phyloP scores from a whole-genome alignment of 2,113 vertebrate genomes.

The Pelodiscus sinensis region DNA sequence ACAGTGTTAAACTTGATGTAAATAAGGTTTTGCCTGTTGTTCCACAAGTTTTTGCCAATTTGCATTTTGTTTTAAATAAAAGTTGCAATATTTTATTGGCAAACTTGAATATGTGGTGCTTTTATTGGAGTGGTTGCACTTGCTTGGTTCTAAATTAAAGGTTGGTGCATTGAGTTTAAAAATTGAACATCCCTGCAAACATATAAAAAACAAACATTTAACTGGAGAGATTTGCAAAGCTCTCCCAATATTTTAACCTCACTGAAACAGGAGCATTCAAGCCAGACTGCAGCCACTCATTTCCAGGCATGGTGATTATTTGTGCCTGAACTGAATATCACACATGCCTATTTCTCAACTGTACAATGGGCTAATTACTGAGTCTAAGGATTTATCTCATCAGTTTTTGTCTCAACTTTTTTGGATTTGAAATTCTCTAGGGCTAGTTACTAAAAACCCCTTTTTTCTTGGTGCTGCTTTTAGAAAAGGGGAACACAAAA shows the following conservation, averaged over 20 bases:
- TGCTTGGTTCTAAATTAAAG: neutral
- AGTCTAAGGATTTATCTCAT: accelerated
- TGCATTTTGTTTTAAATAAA: conserved; percentile 86
- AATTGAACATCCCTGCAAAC: neutral
- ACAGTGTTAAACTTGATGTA: conserved; percentile 99
- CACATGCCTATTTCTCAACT: neutral
- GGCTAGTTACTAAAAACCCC: neutral
- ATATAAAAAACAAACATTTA: neutral
- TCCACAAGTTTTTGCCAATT: conserved; percentile 81
- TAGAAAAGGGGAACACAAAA: neutral
- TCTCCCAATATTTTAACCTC: neutral
- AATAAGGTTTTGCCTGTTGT: conserved; percentile 87
- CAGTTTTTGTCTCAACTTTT: neutral
- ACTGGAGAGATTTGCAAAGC: neutral
- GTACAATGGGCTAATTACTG: accelerated
- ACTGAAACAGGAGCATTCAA: neutral
- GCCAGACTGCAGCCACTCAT: accelerated
- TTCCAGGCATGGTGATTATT: neutral
- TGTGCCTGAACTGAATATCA: neutral
- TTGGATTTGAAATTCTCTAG: neutral
- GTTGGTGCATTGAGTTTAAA: neutral
- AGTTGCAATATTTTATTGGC: conserved; percentile 86
- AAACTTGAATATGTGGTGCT: conserved; percentile 36
- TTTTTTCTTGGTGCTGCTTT: neutral
- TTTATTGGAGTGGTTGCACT: neutral